Percentiles rank a stretch among this genome's conserved stretches.
These are phyloP conservation scores for Taphrorychus bicolor DNA, from an alignment of 2,888 invertebrate genomes.

Conservation along the genomic window DNA sequence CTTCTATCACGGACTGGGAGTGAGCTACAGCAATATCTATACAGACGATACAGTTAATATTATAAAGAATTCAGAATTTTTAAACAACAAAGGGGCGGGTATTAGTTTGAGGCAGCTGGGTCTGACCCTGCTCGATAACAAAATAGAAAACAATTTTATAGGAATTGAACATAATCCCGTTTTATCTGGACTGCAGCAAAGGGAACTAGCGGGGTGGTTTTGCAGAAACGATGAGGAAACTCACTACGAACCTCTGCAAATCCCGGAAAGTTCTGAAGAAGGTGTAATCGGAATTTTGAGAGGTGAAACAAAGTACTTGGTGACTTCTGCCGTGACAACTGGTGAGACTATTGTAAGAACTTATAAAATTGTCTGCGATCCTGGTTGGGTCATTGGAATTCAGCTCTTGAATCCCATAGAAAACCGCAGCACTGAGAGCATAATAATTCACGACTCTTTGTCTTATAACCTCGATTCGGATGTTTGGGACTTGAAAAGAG, in stretches of 20 bases:
- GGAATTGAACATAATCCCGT: conserved; percentile 94
- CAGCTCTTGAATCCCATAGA: conserved; percentile 91
- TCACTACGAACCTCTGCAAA: conserved; percentile 74
- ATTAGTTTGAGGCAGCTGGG: conserved; percentile 90
- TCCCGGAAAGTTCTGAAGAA: conserved; percentile 69
- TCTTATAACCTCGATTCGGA: conserved; percentile 70
- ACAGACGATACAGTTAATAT: conserved; percentile 83
- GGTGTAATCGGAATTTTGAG: conserved; percentile 46
- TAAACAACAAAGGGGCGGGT: conserved; percentile 85
- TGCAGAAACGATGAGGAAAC: conserved; percentile 74
- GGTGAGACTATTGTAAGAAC: conserved; percentile 65
- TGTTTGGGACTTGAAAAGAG: conserved; percentile 80
- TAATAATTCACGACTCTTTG: conserved; percentile 80
- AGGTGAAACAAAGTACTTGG: conserved; percentile 80
- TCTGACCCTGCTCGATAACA: conserved; percentile 77
- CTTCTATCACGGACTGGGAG: conserved; percentile 90
- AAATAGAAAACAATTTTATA: conserved; percentile 84
- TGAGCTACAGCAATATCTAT: conserved; percentile 93
- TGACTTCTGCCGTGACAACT: conserved; percentile 68
- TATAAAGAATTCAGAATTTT: conserved; percentile 84
- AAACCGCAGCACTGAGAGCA: conserved; percentile 84
- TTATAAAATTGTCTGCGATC: conserved; percentile 73
- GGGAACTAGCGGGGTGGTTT: conserved; percentile 94
- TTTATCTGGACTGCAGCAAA: conserved; percentile 80
- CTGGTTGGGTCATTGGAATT: conserved; percentile 86